A percentile compares a stretch with the other conserved stretches of the same genome.
Evolutionary conservation across 2,797 vertebrate species (phyloP).

Genomic region (Gobionotothen gibberifrons): DNA sequence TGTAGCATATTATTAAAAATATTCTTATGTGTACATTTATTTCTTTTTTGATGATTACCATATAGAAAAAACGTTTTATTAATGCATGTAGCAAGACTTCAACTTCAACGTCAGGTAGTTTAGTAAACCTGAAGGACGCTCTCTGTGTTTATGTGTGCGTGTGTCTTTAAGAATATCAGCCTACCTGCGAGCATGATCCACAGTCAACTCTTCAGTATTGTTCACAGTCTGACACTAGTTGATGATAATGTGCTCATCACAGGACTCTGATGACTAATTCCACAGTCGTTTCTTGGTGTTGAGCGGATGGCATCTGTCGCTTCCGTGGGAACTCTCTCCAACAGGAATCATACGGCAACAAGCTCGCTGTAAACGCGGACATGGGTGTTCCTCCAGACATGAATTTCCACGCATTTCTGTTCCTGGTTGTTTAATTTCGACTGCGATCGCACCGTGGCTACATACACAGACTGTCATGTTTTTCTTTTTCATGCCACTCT

Average conservation of each 20-base stretch:
- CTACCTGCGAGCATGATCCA: conserved; percentile 71
- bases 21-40: not conserved
- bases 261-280: conserved; percentile 1
- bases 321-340: conserved; percentile 75
- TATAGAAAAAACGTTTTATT: not conserved
- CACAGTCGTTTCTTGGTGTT: conserved; percentile 19
- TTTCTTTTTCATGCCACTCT: conserved; percentile 28
- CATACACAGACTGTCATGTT: conserved; percentile 27
- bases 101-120: not conserved
- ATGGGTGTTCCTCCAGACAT: conserved; percentile 75
- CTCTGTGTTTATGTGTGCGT: conserved; percentile 49
- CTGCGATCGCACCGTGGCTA: conserved; percentile 38
- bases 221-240: conserved; percentile 44
- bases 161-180: conserved; percentile 76
- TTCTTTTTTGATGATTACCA: not conserved
- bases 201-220: conserved; percentile 53
- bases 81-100: not conserved
- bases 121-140: not conserved
- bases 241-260: conserved; percentile 21
- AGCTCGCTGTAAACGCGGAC: conserved; percentile 72
- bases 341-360: conserved; percentile 57
- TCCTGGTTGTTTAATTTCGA: conserved; percentile 41
- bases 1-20: not conserved
- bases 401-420: conserved; percentile 65
- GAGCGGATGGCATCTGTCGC: conserved; percentile 58